A percentile compares a stretch with the other conserved stretches of the same genome.
These are phyloP conservation scores for Epinephelus lanceolatus DNA, from an alignment of 2,113 vertebrate species.

Conservation along the genomic window DNA sequence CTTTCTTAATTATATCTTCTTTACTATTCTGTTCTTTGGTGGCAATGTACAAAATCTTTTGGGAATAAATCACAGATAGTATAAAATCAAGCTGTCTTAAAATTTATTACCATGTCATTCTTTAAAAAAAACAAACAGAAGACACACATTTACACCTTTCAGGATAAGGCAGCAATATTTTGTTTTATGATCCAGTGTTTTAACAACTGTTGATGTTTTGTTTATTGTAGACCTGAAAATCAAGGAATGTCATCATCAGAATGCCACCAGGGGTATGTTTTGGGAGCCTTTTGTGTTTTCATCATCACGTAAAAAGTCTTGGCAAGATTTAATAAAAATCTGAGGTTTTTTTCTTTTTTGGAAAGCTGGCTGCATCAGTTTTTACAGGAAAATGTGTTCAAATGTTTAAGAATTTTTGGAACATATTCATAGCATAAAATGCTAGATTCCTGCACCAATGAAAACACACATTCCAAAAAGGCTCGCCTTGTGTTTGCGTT, in stretches of 20 bases:
- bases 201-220: not conserved
- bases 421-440: not conserved
- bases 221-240: not conserved
- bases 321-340: not conserved
- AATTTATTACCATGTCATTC: conserved; percentile 36
- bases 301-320: not conserved
- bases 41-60: not conserved
- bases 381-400: not conserved
- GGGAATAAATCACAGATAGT: not conserved
- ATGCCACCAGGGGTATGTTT: not conserved
- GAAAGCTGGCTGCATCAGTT: not conserved
- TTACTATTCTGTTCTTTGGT: not conserved
- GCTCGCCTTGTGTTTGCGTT: not conserved
- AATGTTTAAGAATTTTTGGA: not conserved
- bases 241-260: not conserved
- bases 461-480: not conserved
- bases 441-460: not conserved
- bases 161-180: conserved; percentile 48
- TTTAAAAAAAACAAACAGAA: conserved; percentile 23
- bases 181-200: conserved; percentile 47
- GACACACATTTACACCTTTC: conserved; percentile 25
- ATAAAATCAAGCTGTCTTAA: conserved; percentile 1
- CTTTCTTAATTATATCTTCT: not conserved
- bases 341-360: not conserved
- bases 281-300: not conserved